These are phyloP conservation scores for Coregonus clupeaformis DNA, from an alignment of 2,113 vertebrate genomes.

Conservation along the genomic window DNA sequence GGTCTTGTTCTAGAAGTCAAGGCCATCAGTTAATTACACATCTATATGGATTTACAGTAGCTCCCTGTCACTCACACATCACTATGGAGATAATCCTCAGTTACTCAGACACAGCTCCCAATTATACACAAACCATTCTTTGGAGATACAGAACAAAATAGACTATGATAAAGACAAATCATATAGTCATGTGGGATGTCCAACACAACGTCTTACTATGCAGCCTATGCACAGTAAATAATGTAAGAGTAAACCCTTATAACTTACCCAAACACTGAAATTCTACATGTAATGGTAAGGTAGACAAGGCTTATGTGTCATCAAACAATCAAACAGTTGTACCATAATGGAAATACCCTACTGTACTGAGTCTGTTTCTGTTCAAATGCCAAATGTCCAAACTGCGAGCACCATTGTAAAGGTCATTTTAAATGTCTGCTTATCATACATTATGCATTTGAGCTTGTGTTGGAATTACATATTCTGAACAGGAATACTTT, in stretches of 20 bases:
- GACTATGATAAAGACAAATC: too few species aligned
- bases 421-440: constrained; percentile 42
- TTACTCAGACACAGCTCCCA: neutral
- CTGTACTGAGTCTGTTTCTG: constrained; percentile 36
- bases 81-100: neutral
- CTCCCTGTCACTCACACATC: neutral
- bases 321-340: constrained; percentile 19
- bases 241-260: too few species aligned
- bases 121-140: too few species aligned
- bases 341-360: neutral
- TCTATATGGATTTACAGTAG: neutral
- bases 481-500: constrained; percentile 3
- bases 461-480: neutral
- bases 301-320: neutral
- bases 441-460: constrained; percentile 50
- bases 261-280: too few species aligned
- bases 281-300: neutral
- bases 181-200: too few species aligned
- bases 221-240: too few species aligned
- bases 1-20: constrained; percentile 43
- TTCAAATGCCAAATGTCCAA: constrained; percentile 39
- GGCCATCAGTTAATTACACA: neutral
- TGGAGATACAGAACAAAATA: too few species aligned
- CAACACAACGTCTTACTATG: too few species aligned
- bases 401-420: constrained; percentile 21